Percentiles rank a stretch among this genome's conserved stretches.
Conservation (phyloP, 2,888 invertebrate species). For the Latheticus oryzae region DNA sequence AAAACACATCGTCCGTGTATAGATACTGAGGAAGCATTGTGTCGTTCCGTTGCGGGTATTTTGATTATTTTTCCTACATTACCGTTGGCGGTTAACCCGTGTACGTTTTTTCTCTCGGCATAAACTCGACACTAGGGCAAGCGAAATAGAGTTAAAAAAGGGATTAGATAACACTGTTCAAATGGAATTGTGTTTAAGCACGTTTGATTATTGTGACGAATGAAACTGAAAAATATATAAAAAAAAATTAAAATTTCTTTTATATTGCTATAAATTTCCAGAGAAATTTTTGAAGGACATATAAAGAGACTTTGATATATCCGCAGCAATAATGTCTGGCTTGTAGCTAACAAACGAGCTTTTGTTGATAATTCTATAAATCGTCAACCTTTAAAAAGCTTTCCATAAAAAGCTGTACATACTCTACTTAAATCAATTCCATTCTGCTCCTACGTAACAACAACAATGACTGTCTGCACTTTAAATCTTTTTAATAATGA, state of each 20-base stretch:
- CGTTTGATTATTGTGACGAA: too few relatives aligned
- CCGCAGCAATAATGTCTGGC: too few relatives aligned
- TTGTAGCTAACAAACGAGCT: conserved; percentile 3
- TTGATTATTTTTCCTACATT: conserved; percentile 47
- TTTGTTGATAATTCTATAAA: conserved; percentile 19
- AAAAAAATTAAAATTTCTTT: too few relatives aligned
- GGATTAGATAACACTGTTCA: too few relatives aligned
- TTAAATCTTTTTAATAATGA: conserved; percentile 31
- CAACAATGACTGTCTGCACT: conserved; percentile 23
- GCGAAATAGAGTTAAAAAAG: neutral
- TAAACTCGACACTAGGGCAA: neutral
- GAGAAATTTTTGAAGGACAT: too few relatives aligned
- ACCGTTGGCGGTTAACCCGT: conserved; percentile 31
- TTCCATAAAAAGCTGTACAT: too few relatives aligned
- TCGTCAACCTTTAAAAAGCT: neutral
- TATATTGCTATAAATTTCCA: too few relatives aligned
- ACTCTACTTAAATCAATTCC: conserved; percentile 21
- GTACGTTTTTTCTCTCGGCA: conserved; percentile 17
- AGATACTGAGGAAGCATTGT: conserved; percentile 56
- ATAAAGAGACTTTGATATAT: too few relatives aligned
- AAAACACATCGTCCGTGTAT: conserved; percentile 65
- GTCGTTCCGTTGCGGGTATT: conserved; percentile 43
- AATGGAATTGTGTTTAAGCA: too few relatives aligned
- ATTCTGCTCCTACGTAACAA: conserved; percentile 22
- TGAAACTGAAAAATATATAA: too few relatives aligned